Base-by-base conservation (phyloP, 1,140 invertebrate species). In the Gryllus bimaculatus region DNA sequence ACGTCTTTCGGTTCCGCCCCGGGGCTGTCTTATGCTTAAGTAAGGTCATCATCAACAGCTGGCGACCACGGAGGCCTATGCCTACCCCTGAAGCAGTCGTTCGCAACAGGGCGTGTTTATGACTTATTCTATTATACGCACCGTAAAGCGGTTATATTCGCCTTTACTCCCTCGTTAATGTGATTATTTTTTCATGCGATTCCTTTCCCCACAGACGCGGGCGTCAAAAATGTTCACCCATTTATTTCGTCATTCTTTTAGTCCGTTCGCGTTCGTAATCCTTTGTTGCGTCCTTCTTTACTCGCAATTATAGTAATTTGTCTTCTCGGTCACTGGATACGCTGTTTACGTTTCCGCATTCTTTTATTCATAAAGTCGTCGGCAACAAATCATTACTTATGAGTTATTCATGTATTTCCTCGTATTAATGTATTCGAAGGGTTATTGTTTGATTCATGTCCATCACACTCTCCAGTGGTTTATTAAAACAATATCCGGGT, bases 111-210 rank as follows among this genome's bases (percentile, higher is more conserved):
- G 7, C 54, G 54, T 66, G 10, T 66, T 66, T 66, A 66, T 66
- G 54, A 66, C 54, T 66, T 66, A 66, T 66, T 66, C 54, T 66
- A 66, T 66, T 66, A 66, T 13, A 66, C 54, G 54, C 54, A 66
- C 54, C 54, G 54, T 66, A 66, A 66, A 66, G 54, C 54, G 54
- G 10, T 66, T 66, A 66, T 10, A 66, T 66, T 66, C 54, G 18
- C 54, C 7, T 66, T 66, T 66, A 66, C 54, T 66, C 18, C 10
- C 54, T 66, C 54, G 54, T 66, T 66, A 66, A 66, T 66, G 54
- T 66, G 18, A 66, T 66, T 66, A 66, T 66, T 7, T 66, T 13
- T 66, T 66, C 18, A 66, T 18, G 18, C 54, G 7, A 13, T 66
- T 66, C 7, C 54, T 66, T 10, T 66, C 54, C 18, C 54, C 7